Percentiles rank a stretch among this genome's conserved stretches.
Evolutionary conservation across 2,113 vertebrate genomes (phyloP).

Genomic region (Gorsachius goisagi): DNA sequence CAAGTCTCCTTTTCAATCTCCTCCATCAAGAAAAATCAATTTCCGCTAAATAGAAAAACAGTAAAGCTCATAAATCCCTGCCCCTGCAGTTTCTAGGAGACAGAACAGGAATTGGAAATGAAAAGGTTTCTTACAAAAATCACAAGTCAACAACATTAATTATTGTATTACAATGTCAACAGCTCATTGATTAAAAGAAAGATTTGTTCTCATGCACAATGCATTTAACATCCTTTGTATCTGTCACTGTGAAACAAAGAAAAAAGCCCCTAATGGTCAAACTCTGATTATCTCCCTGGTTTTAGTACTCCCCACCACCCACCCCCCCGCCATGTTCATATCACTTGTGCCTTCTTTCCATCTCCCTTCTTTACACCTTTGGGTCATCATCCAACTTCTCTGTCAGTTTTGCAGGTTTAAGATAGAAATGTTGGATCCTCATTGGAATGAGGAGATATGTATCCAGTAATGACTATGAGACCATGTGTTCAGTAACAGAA

Average conservation of each 20-base stretch:
- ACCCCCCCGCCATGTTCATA: not conserved
- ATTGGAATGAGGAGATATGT: fast-evolving
- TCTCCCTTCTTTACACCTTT: not conserved
- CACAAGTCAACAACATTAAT: not conserved
- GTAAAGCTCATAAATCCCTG: not conserved
- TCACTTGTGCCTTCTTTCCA: not conserved
- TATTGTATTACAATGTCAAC: not conserved
- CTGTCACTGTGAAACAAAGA: not conserved
- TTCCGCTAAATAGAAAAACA: not conserved
- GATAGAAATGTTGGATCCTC: not conserved
- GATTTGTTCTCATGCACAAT: not conserved
- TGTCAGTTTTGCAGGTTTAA: not conserved
- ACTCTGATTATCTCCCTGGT: not conserved
- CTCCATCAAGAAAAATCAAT: not conserved
- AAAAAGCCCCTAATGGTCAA: not conserved
- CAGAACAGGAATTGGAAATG: not conserved
- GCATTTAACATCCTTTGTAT: not conserved
- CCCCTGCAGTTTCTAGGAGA: not conserved
- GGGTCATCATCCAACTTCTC: not conserved
- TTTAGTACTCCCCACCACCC: not conserved
- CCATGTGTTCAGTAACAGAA: not conserved
- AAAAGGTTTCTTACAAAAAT: not conserved
- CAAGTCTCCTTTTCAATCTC: not conserved
- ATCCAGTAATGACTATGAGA: fast-evolving
- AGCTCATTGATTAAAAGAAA: not conserved